Evolutionary conservation across 2,113 vertebrate species (phyloP).

Genomic region (Rafetus swinhoei): DNA sequence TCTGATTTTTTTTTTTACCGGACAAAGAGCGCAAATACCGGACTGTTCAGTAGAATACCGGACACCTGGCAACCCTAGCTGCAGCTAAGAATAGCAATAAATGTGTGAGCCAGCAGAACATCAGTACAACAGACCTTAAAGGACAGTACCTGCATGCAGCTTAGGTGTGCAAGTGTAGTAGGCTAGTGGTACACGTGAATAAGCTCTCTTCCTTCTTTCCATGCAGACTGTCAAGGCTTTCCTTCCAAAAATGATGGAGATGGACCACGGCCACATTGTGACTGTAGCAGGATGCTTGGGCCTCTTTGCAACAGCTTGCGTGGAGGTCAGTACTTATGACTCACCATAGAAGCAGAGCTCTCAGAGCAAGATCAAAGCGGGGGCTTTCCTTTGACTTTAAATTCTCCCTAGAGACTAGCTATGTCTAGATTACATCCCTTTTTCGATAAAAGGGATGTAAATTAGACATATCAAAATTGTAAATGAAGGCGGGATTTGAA

Average conservation of each 20-base stretch:
- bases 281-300: constrained; percentile 70
- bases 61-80: background rate
- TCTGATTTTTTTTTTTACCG: too few species aligned
- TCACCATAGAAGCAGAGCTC: background rate
- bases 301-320: constrained; percentile 69
- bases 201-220: background rate
- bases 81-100: background rate
- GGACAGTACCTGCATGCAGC: too few species aligned
- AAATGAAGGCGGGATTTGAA: too few species aligned
- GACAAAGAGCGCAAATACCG: too few species aligned
- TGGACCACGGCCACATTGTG: constrained; percentile 60
- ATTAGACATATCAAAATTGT: too few species aligned
- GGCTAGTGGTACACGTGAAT: background rate
- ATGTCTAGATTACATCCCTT: too few species aligned
- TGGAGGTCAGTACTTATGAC: constrained; percentile 48
- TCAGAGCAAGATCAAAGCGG: rapidly evolving
- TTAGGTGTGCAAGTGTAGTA: background rate
- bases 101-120: background rate
- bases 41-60: too few species aligned
- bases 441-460: too few species aligned
- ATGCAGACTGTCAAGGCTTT: constrained; percentile 72
- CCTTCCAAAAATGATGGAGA: constrained; percentile 70
- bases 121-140: background rate
- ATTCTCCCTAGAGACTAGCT: too few species aligned
- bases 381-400: background rate